A percentile compares a stretch with the other conserved stretches of the same genome.
Evolutionary conservation across 2,113 vertebrate species (phyloP).

Genomic region (Cottus gobio): DNA sequence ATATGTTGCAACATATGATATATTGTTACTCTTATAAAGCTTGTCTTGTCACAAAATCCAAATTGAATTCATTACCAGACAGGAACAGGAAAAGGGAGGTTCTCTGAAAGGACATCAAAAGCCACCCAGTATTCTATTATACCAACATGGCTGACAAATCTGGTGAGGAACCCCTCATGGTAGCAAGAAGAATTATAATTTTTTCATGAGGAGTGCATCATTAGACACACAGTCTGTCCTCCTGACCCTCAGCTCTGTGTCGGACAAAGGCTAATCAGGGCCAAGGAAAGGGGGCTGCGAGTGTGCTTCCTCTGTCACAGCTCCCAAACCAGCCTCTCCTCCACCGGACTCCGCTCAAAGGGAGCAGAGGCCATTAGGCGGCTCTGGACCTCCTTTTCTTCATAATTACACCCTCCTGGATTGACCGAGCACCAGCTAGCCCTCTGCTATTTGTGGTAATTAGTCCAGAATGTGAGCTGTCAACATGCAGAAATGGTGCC

Average conservation of each 20-base stretch:
- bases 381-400: slow-evolving; percentile 72
- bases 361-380: slow-evolving; percentile 65
- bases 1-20: background rate
- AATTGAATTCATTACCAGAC: background rate
- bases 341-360: slow-evolving; percentile 62
- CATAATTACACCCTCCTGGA: slow-evolving; percentile 82
- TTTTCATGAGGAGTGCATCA: slow-evolving; percentile 25
- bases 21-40: background rate
- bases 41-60: background rate
- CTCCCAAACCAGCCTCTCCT: slow-evolving; percentile 42
- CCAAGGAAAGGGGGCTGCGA: slow-evolving; percentile 36
- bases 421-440: slow-evolving; percentile 77
- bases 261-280: slow-evolving; percentile 53
- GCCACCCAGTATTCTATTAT: background rate
- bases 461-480: slow-evolving; percentile 84
- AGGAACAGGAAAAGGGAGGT: background rate
- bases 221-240: slow-evolving; percentile 38
- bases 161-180: background rate
- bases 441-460: slow-evolving; percentile 82
- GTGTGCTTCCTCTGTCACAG: slow-evolving; percentile 35
- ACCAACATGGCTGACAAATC: background rate
- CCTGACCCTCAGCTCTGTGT: slow-evolving; percentile 30
- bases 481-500: slow-evolving; percentile 78
- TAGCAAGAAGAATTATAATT: slow-evolving; percentile 9
- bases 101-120: background rate